Conservation (phyloP, 2,888 invertebrate genomes). For the Aphodius sticticus region DNA sequence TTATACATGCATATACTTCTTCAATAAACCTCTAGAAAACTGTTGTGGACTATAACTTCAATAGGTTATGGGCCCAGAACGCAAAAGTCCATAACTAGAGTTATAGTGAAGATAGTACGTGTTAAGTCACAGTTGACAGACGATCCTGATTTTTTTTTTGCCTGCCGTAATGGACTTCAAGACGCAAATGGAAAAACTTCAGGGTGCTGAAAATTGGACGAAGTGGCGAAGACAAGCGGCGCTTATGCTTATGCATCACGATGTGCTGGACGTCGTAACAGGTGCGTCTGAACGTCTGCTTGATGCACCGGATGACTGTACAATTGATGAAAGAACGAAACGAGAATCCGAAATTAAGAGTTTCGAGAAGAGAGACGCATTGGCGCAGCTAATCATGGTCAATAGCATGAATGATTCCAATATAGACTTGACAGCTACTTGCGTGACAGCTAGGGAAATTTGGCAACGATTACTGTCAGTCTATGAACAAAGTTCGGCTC, state of each 20-base stretch:
- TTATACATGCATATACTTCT: too few relatives aligned
- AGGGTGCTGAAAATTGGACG: constrained; percentile 35
- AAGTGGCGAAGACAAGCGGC: constrained; percentile 38
- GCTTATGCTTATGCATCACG: constrained; percentile 37
- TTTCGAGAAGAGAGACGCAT: constrained; percentile 20
- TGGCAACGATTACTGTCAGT: constrained; percentile 32
- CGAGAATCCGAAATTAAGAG: background rate
- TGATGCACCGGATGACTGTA: constrained; percentile 15
- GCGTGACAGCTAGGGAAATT: constrained; percentile 17
- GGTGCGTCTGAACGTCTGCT: background rate
- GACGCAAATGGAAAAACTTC: constrained; percentile 30
- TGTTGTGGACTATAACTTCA: too few relatives aligned
- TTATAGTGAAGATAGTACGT: too few relatives aligned
- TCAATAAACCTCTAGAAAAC: too few relatives aligned
- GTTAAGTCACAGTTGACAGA: too few relatives aligned
- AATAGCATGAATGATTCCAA: constrained; percentile 29
- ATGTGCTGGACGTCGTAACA: constrained; percentile 37
- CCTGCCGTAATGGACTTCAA: constrained; percentile 22
- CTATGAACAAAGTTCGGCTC: constrained; percentile 42
- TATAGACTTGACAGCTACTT: too few relatives aligned
- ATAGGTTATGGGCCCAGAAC: too few relatives aligned
- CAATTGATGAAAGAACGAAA: constrained; percentile 17
- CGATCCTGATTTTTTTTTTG: too few relatives aligned
- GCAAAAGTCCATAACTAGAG: too few relatives aligned
- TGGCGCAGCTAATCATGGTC: constrained; percentile 40